Conservation (phyloP, 2,888 invertebrate species). For the Meganola albula region DNA sequence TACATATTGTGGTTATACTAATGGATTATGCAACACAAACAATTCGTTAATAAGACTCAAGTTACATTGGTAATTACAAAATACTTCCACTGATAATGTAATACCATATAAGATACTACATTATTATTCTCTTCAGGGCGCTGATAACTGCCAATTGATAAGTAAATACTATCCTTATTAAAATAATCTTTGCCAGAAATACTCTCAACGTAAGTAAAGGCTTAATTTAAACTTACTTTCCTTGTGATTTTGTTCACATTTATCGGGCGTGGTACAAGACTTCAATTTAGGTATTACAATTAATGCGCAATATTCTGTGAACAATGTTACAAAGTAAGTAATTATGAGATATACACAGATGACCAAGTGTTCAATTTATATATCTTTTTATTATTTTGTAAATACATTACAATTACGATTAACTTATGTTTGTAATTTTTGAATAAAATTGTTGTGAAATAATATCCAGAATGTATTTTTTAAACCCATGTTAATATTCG, state of each 20-base stretch:
- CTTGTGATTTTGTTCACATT: background rate
- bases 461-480: constrained; percentile 9
- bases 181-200: too few species aligned
- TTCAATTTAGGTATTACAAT: too few species aligned
- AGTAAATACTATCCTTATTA: too few species aligned
- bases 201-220: too few species aligned
- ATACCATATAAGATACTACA: too few species aligned
- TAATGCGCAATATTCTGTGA: constrained; percentile 7
- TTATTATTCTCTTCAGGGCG: too few species aligned
- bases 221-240: background rate
- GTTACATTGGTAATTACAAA: too few species aligned
- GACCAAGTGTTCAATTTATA: constrained; percentile 32
- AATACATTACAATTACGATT: constrained; percentile 41
- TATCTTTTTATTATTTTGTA: constrained; percentile 63
- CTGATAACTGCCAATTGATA: too few species aligned
- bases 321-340: constrained; percentile 6
- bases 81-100: too few species aligned
- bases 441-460: constrained; percentile 35
- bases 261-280: background rate
- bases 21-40: too few species aligned
- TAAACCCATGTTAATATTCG: background rate
- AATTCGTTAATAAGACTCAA: too few species aligned
- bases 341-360: constrained; percentile 26
- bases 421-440: constrained; percentile 42
- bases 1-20: too few species aligned